phyloP scores from a whole-genome alignment of 2,113 vertebrate genomes.

The Microtus oregoni region DNA sequence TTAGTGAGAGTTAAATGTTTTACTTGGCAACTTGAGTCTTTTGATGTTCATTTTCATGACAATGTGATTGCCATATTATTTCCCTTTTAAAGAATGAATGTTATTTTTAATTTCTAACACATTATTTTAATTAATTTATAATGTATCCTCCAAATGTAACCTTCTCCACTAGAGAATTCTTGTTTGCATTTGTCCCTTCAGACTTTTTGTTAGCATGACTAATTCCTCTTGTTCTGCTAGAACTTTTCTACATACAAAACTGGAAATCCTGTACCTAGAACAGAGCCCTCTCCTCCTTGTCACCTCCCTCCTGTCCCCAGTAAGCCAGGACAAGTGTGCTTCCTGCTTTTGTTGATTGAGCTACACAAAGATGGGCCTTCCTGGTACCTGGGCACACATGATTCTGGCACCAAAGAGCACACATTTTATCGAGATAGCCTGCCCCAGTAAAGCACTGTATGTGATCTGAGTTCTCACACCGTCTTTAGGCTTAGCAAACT shows the following conservation, averaged over 20 bases:
- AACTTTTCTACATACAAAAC: conserved; percentile 16
- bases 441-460: not conserved
- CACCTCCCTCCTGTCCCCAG: no score
- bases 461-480: not conserved
- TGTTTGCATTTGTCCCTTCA: not conserved
- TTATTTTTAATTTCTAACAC: conserved; percentile 46
- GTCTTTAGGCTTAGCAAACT: not conserved
- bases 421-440: conserved; percentile 1
- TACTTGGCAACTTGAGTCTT: conserved; percentile 55
- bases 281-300: not conserved
- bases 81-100: conserved; percentile 57
- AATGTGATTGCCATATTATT: conserved; percentile 35
- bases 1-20: conserved; percentile 52
- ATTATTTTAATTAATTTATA: conserved; percentile 63
- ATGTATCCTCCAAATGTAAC: not conserved
- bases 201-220: conserved; percentile 4
- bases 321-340: not conserved
- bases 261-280: not conserved
- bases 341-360: not conserved
- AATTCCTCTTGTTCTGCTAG: not conserved
- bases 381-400: conserved; percentile 1
- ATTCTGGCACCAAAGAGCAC: not conserved
- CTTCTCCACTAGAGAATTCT: conserved; percentile 39
- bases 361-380: not conserved
- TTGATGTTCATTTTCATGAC: conserved; percentile 57